phyloP scores from a whole-genome alignment of 1,140 invertebrate species.

The Leptopilina clavipes region DNA sequence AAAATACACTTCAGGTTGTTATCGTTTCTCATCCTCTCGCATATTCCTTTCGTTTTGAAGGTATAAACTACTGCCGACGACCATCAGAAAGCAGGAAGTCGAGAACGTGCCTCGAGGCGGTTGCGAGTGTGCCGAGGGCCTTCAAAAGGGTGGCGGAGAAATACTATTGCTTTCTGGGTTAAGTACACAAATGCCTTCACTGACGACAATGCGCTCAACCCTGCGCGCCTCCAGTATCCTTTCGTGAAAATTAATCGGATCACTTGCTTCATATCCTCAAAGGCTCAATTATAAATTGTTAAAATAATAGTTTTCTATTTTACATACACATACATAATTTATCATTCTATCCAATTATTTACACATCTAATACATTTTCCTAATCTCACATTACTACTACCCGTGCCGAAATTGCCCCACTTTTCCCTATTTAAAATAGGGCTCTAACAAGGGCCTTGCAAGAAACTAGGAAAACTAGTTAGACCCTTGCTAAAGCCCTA shows the following conservation, averaged over 20 bases:
- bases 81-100: constrained; percentile 8
- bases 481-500: no score
- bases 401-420: no score
- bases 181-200: constrained; percentile 44
- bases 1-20: constrained; percentile 9
- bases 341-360: no score
- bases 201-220: constrained; percentile 11
- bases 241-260: constrained; percentile 10
- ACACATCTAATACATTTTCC: no score
- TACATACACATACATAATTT: not conserved
- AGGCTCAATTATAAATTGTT: constrained; percentile 14
- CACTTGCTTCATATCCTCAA: constrained; percentile 11
- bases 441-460: no score
- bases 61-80: not conserved
- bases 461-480: no score
- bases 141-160: constrained; percentile 41
- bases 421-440: no score
- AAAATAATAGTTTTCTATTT: constrained; percentile 3
- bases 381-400: no score
- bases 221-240: constrained; percentile 4
- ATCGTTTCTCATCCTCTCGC: not conserved
- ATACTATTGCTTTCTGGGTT: constrained; percentile 52
- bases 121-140: constrained; percentile 17
- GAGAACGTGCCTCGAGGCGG: not conserved
- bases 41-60: not conserved